Evolutionary conservation across 2,797 vertebrate species (phyloP).

Genomic region (Columba guinea): DNA sequence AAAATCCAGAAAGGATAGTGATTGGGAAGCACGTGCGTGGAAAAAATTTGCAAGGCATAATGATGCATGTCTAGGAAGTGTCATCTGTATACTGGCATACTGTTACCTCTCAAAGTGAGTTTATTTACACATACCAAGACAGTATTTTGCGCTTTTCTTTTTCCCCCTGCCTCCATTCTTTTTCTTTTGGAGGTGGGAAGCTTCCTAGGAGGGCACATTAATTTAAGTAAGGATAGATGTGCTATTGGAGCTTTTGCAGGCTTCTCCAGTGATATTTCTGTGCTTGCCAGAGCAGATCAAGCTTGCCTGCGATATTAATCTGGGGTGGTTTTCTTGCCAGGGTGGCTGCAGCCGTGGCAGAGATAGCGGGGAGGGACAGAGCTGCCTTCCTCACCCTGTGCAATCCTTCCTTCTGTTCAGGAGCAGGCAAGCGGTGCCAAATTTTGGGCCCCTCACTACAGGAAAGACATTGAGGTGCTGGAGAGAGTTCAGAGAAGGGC

Average conservation of each 20-base stretch:
- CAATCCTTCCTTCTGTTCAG: not conserved
- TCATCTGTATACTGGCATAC: not conserved
- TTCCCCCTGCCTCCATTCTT: fast-evolving
- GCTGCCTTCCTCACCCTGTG: not conserved
- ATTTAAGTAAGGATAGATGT: not conserved
- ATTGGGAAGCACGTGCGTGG: not conserved
- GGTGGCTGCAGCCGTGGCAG: not conserved
- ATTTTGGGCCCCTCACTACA: not conserved
- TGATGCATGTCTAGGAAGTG: not conserved
- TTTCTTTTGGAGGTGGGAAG: not conserved
- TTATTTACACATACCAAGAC: fast-evolving
- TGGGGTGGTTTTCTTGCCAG: not conserved
- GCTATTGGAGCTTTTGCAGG: not conserved
- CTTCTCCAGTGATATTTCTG: not conserved
- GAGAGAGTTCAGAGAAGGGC: too few relatives aligned
- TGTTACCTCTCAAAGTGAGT: not conserved
- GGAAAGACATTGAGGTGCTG: too few relatives aligned
- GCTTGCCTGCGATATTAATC: not conserved
- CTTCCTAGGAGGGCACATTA: not conserved
- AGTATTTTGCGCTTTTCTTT: not conserved
- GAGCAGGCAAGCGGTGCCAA: fast-evolving
- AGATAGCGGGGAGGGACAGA: not conserved
- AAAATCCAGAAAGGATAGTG: slow-evolving; percentile 22
- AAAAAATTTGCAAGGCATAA: not conserved
- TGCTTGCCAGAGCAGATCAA: not conserved